These are phyloP conservation scores for Manis crassicaudata DNA, from an alignment of 2,797 vertebrate genomes.

Conservation along the genomic window DNA sequence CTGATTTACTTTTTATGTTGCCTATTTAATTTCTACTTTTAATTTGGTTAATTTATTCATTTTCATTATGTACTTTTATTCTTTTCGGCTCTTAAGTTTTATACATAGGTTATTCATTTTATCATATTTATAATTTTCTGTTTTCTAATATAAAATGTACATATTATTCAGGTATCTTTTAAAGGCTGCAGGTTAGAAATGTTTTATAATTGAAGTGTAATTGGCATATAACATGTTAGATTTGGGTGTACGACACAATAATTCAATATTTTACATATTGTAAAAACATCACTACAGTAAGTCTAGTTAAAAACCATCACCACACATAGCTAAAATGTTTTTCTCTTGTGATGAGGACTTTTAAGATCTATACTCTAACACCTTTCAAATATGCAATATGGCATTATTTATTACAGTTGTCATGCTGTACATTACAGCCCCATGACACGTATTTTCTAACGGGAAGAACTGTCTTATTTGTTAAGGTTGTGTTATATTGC, in stretches of 20 bases:
- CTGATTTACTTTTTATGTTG: not conserved
- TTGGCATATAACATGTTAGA: not conserved
- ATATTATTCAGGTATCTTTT: not conserved
- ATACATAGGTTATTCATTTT: not conserved
- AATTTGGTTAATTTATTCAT: not conserved
- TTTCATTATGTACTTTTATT: slow-evolving; percentile 9
- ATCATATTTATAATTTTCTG: not conserved
- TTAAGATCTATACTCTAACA: not conserved
- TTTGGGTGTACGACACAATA: not conserved
- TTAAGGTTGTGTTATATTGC: not conserved
- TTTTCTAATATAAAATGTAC: not conserved
- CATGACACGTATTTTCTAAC: not conserved
- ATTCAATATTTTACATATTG: not conserved
- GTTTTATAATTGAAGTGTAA: not conserved
- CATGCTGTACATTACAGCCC: not conserved
- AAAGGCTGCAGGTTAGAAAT: not conserved
- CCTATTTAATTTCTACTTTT: not conserved
- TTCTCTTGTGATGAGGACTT: not conserved
- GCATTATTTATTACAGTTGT: not conserved
- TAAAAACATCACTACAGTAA: not conserved
- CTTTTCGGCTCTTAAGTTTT: not conserved
- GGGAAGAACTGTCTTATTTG: not conserved
- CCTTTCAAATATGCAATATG: not conserved
- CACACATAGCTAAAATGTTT: not conserved
- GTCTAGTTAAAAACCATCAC: not conserved